phyloP scores from a whole-genome alignment of 2,888 invertebrate species.

The Cynaeus angustus region DNA sequence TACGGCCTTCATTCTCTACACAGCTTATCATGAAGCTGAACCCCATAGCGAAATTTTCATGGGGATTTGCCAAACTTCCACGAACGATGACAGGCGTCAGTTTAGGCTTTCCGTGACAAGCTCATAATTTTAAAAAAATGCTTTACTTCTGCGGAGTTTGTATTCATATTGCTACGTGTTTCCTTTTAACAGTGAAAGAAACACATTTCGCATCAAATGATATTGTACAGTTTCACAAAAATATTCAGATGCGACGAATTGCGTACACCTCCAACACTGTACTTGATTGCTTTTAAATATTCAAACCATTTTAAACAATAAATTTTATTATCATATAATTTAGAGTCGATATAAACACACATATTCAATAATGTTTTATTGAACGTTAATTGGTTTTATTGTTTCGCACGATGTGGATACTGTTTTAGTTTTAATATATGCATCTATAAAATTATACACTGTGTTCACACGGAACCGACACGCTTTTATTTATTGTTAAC shows the following conservation, averaged over 20 bases:
- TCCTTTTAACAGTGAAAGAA: slow-evolving; percentile 51
- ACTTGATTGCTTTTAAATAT: too few species aligned
- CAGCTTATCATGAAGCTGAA: slow-evolving; percentile 49
- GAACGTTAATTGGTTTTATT: too few species aligned
- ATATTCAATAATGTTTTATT: too few species aligned
- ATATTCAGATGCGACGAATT: not conserved
- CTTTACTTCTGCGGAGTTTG: slow-evolving; percentile 45
- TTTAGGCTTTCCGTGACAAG: slow-evolving; percentile 52
- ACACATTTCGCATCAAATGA: slow-evolving; percentile 45
- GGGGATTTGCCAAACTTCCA: slow-evolving; percentile 50
- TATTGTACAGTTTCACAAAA: slow-evolving; percentile 15
- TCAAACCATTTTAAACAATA: too few species aligned
- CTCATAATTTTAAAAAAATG: slow-evolving; percentile 52
- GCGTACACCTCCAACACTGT: too few species aligned
- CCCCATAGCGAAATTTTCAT: slow-evolving; percentile 49
- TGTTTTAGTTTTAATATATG: too few species aligned
- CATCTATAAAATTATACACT: too few species aligned
- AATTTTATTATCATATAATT: too few species aligned
- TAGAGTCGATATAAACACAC: too few species aligned
- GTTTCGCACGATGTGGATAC: too few species aligned
- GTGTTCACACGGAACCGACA: too few species aligned
- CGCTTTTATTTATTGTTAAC: too few species aligned
- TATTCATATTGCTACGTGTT: slow-evolving; percentile 46
- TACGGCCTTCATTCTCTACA: slow-evolving; percentile 42
- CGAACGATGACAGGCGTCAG: slow-evolving; percentile 52